Percentiles rank a stretch among this genome's conserved stretches.
Conservation (phyloP, 2,888 invertebrate genomes). For the Scrobipalpa costella region DNA sequence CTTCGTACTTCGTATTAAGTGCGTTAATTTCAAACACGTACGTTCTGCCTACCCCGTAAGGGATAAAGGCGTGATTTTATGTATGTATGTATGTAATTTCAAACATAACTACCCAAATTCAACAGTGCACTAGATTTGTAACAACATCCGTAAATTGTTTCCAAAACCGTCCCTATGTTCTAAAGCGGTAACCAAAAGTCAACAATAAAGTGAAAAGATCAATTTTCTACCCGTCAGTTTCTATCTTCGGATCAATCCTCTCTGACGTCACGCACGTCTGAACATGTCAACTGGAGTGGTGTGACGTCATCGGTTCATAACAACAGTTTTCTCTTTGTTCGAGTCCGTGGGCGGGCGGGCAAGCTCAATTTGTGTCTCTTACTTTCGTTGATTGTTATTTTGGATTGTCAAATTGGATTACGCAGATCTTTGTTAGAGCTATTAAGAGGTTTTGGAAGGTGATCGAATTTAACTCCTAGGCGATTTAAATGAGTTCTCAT, state of each 20-base stretch:
- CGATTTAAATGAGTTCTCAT: too few relatives aligned
- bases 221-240: slow-evolving; percentile 14
- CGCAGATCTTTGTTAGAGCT: not conserved
- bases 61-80: too few relatives aligned
- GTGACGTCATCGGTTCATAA: slow-evolving; percentile 17
- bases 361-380: not conserved
- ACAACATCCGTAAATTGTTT: not conserved
- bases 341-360: not conserved
- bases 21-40: too few relatives aligned
- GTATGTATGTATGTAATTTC: too few relatives aligned
- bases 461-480: too few relatives aligned
- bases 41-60: too few relatives aligned
- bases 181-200: slow-evolving; percentile 22
- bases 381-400: not conserved
- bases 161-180: not conserved
- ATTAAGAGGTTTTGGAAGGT: not conserved
- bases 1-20: too few relatives aligned
- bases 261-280: slow-evolving; percentile 16
- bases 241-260: slow-evolving; percentile 28
- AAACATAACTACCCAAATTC: too few relatives aligned
- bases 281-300: slow-evolving; percentile 16
- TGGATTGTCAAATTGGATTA: not conserved
- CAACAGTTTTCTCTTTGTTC: slow-evolving; percentile 20
- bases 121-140: too few relatives aligned
- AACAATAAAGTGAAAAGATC: slow-evolving; percentile 12